These are phyloP conservation scores for Dromiciops gliroides DNA, from an alignment of 2,113 vertebrate species.

Conservation along the genomic window DNA sequence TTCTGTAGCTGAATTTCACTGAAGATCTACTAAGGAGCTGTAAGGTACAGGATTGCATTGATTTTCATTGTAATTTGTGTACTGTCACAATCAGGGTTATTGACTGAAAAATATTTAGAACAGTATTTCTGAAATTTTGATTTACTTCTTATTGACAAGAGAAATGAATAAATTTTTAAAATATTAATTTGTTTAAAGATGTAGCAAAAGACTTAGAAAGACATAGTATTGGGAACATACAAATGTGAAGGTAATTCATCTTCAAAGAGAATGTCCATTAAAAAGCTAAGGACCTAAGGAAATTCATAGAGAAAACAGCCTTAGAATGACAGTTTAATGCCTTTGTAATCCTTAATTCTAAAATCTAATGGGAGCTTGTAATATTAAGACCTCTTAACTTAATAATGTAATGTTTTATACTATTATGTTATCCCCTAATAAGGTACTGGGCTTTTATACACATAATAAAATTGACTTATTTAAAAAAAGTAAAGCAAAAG, in stretches of 20 bases:
- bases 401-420: background rate
- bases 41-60: background rate
- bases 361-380: background rate
- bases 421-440: background rate
- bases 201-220: background rate
- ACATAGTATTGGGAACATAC: background rate
- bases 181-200: conserved; percentile 1
- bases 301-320: background rate
- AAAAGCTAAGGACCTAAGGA: background rate
- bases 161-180: conserved; percentile 3
- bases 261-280: background rate
- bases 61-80: conserved; percentile 40
- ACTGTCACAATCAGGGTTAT: background rate
- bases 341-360: background rate
- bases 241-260: background rate
- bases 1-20: background rate
- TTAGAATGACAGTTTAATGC: background rate
- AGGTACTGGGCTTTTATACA: background rate
- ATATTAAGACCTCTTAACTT: background rate
- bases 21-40: conserved; percentile 17
- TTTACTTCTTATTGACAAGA: conserved; percentile 18
- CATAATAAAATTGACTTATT: background rate
- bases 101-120: conserved; percentile 26
- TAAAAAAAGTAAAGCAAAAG: background rate
- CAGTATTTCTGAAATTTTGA: conserved; percentile 31